Base-by-base conservation (phyloP, 2,888 invertebrate species). In the Spilosoma lubricipeda region DNA sequence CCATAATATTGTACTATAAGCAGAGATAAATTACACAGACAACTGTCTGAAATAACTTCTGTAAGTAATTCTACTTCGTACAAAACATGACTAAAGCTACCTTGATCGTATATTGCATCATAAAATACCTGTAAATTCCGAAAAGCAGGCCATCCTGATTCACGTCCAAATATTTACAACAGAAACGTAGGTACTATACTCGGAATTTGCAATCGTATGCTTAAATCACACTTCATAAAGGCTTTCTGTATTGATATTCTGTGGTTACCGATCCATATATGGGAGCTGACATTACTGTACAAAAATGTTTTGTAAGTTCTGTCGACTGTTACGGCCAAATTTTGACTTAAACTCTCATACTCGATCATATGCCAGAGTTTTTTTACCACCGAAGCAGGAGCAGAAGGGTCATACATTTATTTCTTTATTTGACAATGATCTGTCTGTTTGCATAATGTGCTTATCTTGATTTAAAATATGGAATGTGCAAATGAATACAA, bases 81-180 rank as follows among this genome's bases (percentile, higher is more conserved):
- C 65, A 76, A 80, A 80, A 77, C 78, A 80, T 77, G 20, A 80
- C 80, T 74, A 77, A 80, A 78, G 72, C 68, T 74, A 71, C 75
- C 75, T 78, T 77, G 81, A 82, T 82, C 80, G 75, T 71, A 77
- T 74, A 74, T 85, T 85, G 71, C 80, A 87, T 84, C 80, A 84
- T 77, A 73, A 63, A 63, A 80, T 84, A 84, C 81, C 81, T 77
- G 80, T 81, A 83, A 86, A 82, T 85, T 77, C 80, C 76, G 72
- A 82, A 87, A 88, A 86, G 75, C 80, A 77, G 86, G 87, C 71
- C 87, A 89, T 85, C 84, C 85, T 87, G 90, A 89, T 87, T 88
- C 87, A 89, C 83, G 85, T 86, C 79, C 82, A 81, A 83, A 81
- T 81, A 80, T 86, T 80, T 80, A 80, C 82, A 81, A 76, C 79